Evolutionary conservation across 53 echinoderm and acorn worm species (phyloP), one percentile per base, ranked within the genome.

Genomic region (Luidia sarsii): DNA sequence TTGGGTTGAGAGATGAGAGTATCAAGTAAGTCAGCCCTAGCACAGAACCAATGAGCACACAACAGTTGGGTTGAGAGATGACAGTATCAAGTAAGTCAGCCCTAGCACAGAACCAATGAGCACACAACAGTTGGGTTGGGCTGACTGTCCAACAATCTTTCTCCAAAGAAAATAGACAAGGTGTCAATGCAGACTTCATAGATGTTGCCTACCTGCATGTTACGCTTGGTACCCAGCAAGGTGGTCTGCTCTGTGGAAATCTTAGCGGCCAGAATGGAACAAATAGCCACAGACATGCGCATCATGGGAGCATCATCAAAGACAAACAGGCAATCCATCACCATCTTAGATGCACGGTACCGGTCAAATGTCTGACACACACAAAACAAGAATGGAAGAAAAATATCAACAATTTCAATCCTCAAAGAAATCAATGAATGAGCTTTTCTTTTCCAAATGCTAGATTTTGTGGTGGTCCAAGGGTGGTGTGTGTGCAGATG

Each of bases 161-260:
- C n/a, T n/a, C 27, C 18, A 8, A 64, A 27, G 13, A 64, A 19
- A 35, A 64, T 31, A 34, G 10, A 28, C 33, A 64, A 7, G 38
- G 31, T n/a, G 33, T 30, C 16, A 3, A 38, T 31, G 15, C 27
- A 8, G n/a, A 10, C 20, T 13, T 23, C 0, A 31, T 16, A 54
- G 5, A 10, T 23, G 21, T 54, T 54, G 23, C 30, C 51, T 75
- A 94, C 99, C 99, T 94, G 90, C 99, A 99, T 99, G 80, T 99
- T 93, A 52, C 93, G 77, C 70, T 99, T 99, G 33, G 93, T 94
- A 1, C 99, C 99, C 43, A 99, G 80, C 74, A 91, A 33, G 14
- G 99, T 91, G 3, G 99, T 99, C 70, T 99, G 99, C 20, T 91
- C 91, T 5, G 99, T 99, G 3, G 99, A 99, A 33, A 99, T 99